Conservation (phyloP, 2,797 vertebrate species). For the Pseudochirops cupreus region DNA sequence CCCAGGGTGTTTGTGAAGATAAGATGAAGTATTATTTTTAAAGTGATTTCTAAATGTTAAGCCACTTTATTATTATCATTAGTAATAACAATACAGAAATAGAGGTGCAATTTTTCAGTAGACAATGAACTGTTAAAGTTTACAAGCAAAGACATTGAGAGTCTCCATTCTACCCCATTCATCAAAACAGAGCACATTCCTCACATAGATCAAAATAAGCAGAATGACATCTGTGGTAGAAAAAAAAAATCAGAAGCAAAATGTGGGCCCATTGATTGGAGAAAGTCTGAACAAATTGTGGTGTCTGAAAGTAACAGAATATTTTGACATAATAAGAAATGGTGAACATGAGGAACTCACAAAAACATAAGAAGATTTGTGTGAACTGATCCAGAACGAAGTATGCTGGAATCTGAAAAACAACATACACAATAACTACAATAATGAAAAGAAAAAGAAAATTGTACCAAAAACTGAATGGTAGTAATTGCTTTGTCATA, state of each 20-base stretch:
- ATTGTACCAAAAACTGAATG: background rate
- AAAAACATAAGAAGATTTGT: background rate
- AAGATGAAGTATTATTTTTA: conserved; percentile 28
- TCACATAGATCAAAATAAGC: background rate
- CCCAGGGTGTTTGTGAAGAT: conserved; percentile 27
- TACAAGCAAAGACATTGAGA: background rate
- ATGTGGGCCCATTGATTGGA: background rate
- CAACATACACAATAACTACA: background rate
- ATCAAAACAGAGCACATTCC: background rate
- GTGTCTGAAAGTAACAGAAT: background rate
- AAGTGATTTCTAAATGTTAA: conserved; percentile 39
- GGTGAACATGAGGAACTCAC: background rate
- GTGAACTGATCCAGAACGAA: background rate
- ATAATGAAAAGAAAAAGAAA: background rate
- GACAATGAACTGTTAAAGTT: background rate
- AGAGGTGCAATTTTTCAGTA: background rate
- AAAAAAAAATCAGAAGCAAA: background rate
- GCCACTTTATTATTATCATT: background rate
- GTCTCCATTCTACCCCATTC: background rate
- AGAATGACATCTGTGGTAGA: background rate
- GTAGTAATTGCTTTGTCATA: background rate
- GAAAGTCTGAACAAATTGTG: background rate
- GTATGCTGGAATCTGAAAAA: background rate
- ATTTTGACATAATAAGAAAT: background rate
- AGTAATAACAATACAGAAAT: conserved; percentile 24